A percentile compares a stretch with the other conserved stretches of the same genome.
Conservation (phyloP, 1,140 invertebrate species). For the Zelostemma sp. region DNA sequence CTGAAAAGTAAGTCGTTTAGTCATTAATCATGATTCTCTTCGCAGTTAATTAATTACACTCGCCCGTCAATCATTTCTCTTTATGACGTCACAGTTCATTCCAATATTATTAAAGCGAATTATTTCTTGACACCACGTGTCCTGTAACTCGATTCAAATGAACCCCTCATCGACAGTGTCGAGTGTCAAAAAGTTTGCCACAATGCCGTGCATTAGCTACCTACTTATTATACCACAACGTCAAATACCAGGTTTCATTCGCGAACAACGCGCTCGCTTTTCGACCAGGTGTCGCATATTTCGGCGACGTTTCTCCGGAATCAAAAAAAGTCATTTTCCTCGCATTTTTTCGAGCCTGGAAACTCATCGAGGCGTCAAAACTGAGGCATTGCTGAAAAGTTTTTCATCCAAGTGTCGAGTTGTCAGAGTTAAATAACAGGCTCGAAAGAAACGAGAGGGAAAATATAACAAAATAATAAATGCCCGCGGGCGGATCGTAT, state of each 20-base stretch:
- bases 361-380: neutral
- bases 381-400: neutral
- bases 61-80: no score
- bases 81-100: no score
- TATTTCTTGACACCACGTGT: conserved; percentile 11
- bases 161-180: conserved; percentile 40
- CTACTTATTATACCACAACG: conserved; percentile 58
- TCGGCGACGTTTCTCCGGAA: no score
- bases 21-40: no score
- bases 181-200: conserved; percentile 31
- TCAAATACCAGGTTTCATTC: conserved; percentile 44
- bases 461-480: conserved; percentile 52
- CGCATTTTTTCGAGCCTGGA: neutral
- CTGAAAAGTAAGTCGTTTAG: conserved; percentile 94
- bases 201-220: conserved; percentile 35
- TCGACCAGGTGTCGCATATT: no score
- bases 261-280: neutral
- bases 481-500: conserved; percentile 67
- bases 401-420: neutral
- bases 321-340: no score
- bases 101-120: no score
- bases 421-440: conserved; percentile 2
- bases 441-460: conserved; percentile 17
- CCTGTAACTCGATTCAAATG: conserved; percentile 37
- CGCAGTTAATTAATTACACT: no score